Base-by-base conservation (phyloP, 2,797 vertebrate genomes). In the Microchirus variegatus region DNA sequence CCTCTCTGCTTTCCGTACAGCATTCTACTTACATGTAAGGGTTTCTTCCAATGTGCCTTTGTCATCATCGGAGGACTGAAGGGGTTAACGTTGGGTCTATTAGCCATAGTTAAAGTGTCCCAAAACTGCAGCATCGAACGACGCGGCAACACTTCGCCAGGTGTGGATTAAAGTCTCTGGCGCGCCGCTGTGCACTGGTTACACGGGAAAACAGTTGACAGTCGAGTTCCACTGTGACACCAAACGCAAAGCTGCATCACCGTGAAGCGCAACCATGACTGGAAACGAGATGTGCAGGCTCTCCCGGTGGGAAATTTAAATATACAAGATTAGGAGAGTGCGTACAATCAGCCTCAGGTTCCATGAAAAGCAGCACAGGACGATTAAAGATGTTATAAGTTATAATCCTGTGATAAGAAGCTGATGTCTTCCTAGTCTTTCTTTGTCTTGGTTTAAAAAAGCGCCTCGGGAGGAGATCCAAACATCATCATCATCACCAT, bases 11-110 rank as follows among this genome's bases (percentile, higher is more conserved):
- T 55, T 63, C 59, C 35, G 22, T 66, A 22, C 41, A 35, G 16
- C 40, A 26, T 59, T 40, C 40, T 83, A 93, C 93, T 94, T 87
- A 94, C 93, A 53, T 36, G 51, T 53, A 47, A 71, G 63, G 83
- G 81, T 67, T 78, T 90, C 73, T 45, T 91, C 90, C 89, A 87
- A 59, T 73, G 84, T 13, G 66, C 50, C 69, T 84, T 86, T 53
- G 84, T 87, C 73, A 90, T 73, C 67, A 41, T 22, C 11, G 78
- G 58, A 65, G 81, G 59, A 67, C n/a, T 55, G 43, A 58, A 53
- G 42, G 69, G 26, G 37, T 50, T 60, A 42, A 57, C 53, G 16
- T 14, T 55, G 70, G 67, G 78, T 81, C n/a, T n/a, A n/a, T 79
- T 64, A 46, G 84, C 86, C 91, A 93, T 93, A 73, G 52, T 67